Conservation (phyloP, 2,113 vertebrate genomes). For the Sinocyclocheilus maitianheensis region DNA sequence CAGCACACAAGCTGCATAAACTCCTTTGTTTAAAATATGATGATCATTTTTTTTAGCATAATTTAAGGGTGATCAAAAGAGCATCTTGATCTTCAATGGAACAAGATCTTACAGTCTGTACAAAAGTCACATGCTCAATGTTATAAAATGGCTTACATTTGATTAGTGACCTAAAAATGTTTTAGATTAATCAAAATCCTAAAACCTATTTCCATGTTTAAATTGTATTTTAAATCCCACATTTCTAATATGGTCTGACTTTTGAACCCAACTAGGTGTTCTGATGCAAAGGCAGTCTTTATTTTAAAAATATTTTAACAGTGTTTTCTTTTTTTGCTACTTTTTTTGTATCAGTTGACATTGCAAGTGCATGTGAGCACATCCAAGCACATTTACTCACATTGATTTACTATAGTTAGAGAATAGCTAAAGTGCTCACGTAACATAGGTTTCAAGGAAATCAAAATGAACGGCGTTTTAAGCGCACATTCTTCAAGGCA, state of each 20-base stretch:
- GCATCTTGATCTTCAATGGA: too few relatives aligned
- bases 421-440: background rate
- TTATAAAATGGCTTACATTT: background rate
- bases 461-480: slow-evolving; percentile 47
- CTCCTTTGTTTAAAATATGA: background rate
- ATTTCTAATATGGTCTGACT: background rate
- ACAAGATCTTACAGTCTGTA: too few relatives aligned
- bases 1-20: background rate
- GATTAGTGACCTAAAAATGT: background rate
- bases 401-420: slow-evolving; percentile 32
- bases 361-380: slow-evolving; percentile 21
- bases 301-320: background rate
- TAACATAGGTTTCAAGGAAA: slow-evolving; percentile 55
- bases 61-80: too few relatives aligned
- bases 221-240: background rate
- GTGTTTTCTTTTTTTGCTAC: background rate
- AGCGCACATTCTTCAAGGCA: slow-evolving; percentile 60
- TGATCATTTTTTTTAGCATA: background rate
- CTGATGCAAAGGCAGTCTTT: background rate
- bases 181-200: background rate
- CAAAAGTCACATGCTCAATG: background rate
- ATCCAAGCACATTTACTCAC: background rate
- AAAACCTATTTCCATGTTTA: too few relatives aligned
- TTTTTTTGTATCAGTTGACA: background rate
- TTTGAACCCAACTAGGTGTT: background rate